Percentiles rank a stretch among this genome's conserved stretches.
Evolutionary conservation across 2,113 vertebrate species (phyloP).

Genomic region (Carassius gibelio): DNA sequence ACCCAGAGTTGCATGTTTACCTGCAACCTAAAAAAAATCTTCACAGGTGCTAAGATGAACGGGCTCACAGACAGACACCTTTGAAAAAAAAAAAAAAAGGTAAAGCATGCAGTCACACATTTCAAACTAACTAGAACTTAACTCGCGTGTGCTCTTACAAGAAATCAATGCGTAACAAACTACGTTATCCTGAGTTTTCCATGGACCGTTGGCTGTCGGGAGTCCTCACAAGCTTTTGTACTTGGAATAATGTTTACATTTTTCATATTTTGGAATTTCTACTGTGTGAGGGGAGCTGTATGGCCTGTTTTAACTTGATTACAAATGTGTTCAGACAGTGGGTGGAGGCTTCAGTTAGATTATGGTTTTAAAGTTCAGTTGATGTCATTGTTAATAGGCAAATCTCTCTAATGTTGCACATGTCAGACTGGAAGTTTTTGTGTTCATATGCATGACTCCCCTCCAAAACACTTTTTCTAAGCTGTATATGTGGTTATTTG

Average conservation of each 20-base stretch:
- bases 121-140: not conserved
- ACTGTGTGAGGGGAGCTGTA: constrained; percentile 14
- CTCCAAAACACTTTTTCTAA: constrained; percentile 13
- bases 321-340: constrained; percentile 9
- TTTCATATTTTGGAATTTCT: constrained; percentile 32
- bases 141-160: not conserved
- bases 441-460: constrained; percentile 17
- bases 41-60: constrained; percentile 15
- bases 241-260: constrained; percentile 54
- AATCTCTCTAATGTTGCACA: constrained; percentile 4
- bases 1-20: not conserved
- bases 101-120: constrained; percentile 19
- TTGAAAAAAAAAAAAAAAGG: not conserved
- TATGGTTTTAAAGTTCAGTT: not conserved
- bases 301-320: constrained; percentile 8
- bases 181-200: not conserved
- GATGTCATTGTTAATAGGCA: constrained; percentile 5
- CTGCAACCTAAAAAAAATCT: not conserved
- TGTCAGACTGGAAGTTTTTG: not conserved
- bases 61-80: not conserved
- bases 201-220: not conserved
- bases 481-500: not conserved
- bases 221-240: constrained; percentile 51
- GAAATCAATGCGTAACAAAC: not conserved
- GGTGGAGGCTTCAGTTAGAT: not conserved